Base-by-base conservation (phyloP, 2,888 invertebrate genomes). In the Drosophila mulleri region DNA sequence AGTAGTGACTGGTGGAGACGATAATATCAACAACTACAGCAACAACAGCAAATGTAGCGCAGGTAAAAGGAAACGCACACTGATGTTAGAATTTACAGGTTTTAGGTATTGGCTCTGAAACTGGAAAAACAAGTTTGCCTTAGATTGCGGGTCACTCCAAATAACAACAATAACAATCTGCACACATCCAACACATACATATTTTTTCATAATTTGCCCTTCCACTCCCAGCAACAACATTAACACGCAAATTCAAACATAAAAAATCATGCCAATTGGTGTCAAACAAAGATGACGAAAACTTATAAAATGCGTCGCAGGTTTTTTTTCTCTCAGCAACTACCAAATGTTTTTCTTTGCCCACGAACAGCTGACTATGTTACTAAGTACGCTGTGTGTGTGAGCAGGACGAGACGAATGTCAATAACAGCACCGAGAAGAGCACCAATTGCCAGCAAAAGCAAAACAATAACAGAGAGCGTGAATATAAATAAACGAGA, bases 401-500 rank as follows among this genome's bases (percentile, higher is more conserved):
- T 56, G 83, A 83, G 78, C 71, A 72, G 57, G 83, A 83, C 64
- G 61, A 81, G 68, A 64, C 69, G 71, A 65, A 60, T 70, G 76
- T 72, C 62, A 53, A 61, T 42, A 39, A 39, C 61, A 54, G 54
- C 63, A 42, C 32, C 18, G 56, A 66, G 50, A 45, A 59, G 60
- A 63, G 58, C 62, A 71, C 61, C 67, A 80, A 81, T 68, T 67
- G 76, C 29, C 59, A 72, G 76, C 72, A 83, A 83, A 85, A 85
- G 82, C 89, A 85, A 85, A 85, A 85, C 84, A 85, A 85, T 89
- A 85, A 85, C 84, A 85, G 84, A 84, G 84, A 84, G 80, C 79
- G 63, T 44, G 45, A 52, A 70, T 61, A 67, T 60, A 68, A 65
- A 41, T 69, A 77, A 73, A 56, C 42, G 62, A 81, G 78, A 78